Base-by-base conservation (phyloP, 2,797 vertebrate species). In the Cyprinella venusta region DNA sequence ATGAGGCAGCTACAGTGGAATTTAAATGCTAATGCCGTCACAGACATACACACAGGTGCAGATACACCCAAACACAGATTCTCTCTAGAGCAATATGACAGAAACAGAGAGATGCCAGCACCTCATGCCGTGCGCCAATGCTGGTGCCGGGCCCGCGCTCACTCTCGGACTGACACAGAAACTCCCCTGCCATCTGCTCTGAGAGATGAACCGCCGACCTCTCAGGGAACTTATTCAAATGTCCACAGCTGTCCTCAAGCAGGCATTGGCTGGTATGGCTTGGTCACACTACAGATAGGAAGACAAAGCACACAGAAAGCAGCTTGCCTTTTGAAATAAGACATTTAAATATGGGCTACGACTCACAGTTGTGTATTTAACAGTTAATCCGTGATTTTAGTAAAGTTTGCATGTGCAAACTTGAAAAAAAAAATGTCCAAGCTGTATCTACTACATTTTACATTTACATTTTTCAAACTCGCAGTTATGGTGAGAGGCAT, bases 181-280 rank as follows among this genome's bases (percentile, higher is more conserved):
- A 88, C 85, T 89, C 87, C 85, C 89, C 70, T 80, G 87, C 92
- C 91, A 92, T 92, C 92, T 93, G 92, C 89, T 89, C 83, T 8
- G 79, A 83, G 79, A 75, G 65, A 63, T 85, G 72, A 85, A 87
- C 84, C 59, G 75, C 77, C 79, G 40, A 89, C 90, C 86, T 87
- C 87, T 83, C 77, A 68, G 65, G 84, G 63, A 88, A 89, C 88
- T 87, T 79, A 91, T 91, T 90, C 85, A 89, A 86, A 88, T 88
- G 76, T 68, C 65, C 84, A 79, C 89, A 91, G 84, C 90, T 89
- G 89, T 87, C 88, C 87, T 48, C 70, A 63, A 80, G 64, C 79
- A 86, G 85, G 67, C 64, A 64, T 64, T 81, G 72, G 80, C 52
- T 38, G 4, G 80, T 68, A 42, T n/a, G 74, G 45, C 64, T 50